phyloP scores from a whole-genome alignment of 2,113 vertebrate genomes.

The Rhineura floridana region DNA sequence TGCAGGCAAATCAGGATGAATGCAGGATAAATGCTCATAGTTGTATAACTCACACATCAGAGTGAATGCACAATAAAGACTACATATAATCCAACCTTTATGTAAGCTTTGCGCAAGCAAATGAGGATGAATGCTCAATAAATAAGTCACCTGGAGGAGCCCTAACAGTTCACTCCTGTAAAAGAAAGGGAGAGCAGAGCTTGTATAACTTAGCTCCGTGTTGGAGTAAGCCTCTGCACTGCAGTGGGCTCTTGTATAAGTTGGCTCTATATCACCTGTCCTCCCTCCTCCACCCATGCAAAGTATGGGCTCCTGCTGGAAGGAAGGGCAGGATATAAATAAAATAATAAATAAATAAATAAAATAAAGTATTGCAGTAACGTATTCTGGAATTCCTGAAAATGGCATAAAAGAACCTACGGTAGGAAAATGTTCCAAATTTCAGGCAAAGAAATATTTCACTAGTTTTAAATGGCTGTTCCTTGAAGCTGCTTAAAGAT shows the following conservation, averaged over 20 bases:
- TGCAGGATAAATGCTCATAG: too few species aligned
- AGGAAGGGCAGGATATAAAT: too few species aligned
- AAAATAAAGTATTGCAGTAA: slow-evolving; percentile 21
- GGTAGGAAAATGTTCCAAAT: background rate
- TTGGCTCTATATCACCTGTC: background rate
- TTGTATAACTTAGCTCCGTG: background rate
- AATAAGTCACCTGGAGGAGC: too few species aligned
- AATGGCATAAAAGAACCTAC: background rate
- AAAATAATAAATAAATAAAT: too few species aligned
- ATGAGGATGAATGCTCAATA: too few species aligned
- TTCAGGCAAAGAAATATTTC: slow-evolving; percentile 13
- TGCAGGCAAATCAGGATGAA: too few species aligned
- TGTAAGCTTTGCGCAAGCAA: too few species aligned
- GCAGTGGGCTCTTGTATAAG: background rate
- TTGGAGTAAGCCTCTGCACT: background rate
- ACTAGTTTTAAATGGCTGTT: slow-evolving; percentile 23
- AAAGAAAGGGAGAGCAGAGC: background rate
- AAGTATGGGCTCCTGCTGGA: too few species aligned
- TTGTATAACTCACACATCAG: too few species aligned
- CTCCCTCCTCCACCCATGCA: too few species aligned
- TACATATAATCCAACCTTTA: too few species aligned
- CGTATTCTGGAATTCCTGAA: slow-evolving; percentile 6
- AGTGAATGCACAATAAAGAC: too few species aligned
- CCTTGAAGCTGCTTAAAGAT: slow-evolving; percentile 30
- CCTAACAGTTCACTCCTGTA: background rate